Conservation (phyloP, 2,888 invertebrate genomes). For the Adelognathus sp. region DNA sequence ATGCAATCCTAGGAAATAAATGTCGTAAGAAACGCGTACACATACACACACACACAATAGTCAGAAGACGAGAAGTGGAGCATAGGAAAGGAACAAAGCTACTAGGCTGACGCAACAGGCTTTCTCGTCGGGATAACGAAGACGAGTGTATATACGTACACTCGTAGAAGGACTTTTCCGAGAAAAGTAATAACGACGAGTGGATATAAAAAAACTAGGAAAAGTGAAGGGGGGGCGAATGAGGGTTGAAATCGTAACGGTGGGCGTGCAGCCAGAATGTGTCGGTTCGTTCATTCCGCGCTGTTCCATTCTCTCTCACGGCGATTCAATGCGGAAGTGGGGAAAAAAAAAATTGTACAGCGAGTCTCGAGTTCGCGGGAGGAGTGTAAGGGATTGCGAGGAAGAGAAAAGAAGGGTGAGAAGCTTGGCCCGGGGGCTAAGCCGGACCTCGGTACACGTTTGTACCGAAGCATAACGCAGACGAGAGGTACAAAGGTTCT, state of each 20-base stretch:
- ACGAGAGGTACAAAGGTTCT: neutral
- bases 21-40: constrained; percentile 7
- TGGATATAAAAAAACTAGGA: too few species aligned
- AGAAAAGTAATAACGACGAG: constrained; percentile 64
- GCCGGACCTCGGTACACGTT: constrained; percentile 42
- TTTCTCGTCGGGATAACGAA: constrained; percentile 62
- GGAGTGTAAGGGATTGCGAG: constrained; percentile 23
- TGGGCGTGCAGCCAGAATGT: constrained; percentile 2
- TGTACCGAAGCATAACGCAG: too few species aligned
- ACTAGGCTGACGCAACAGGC: constrained; percentile 44
- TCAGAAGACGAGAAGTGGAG: neutral
- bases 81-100: neutral
- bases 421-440: constrained; percentile 50
- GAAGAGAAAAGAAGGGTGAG: constrained; percentile 8
- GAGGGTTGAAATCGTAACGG: neutral
- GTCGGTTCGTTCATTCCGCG: neutral
- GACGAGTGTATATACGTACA: constrained; percentile 48
- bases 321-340: neutral
- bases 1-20: neutral
- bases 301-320: neutral
- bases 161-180: constrained; percentile 46
- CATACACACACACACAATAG: constrained; percentile 1
- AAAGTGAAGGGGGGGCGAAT: constrained; percentile 7
- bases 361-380: constrained; percentile 13
- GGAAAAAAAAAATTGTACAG: constrained; percentile 6